Conservation (phyloP, 2,113 vertebrate species). For the Hypocryptadius cinnamomeus region DNA sequence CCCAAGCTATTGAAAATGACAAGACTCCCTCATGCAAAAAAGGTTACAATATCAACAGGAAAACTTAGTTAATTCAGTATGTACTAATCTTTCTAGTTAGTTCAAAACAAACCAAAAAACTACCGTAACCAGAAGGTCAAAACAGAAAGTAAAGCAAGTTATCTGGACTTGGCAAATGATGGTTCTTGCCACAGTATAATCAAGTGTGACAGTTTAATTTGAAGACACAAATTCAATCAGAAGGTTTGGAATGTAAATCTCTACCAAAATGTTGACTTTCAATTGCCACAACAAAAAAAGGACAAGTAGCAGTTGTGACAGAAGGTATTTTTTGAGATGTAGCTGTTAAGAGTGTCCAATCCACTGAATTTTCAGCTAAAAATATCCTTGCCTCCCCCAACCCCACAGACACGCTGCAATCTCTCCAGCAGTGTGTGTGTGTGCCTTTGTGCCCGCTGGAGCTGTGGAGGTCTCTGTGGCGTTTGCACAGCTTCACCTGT, state of each 20-base stretch:
- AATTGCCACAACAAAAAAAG: neutral
- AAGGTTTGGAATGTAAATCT: neutral
- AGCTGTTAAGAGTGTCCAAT: neutral
- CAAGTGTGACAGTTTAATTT: neutral
- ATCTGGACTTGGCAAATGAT: neutral
- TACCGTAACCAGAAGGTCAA: neutral
- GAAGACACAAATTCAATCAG: neutral
- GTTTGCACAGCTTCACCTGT: neutral
- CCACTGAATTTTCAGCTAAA: neutral
- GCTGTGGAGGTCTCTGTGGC: neutral
- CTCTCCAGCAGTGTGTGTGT: neutral
- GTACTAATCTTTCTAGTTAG: neutral
- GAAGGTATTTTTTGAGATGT: neutral
- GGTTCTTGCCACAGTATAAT: neutral
- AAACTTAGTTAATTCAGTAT: neutral
- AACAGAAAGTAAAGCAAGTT: neutral
- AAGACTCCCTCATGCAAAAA: neutral
- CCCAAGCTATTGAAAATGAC: neutral
- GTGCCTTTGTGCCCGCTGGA: neutral
- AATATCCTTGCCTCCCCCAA: neutral
- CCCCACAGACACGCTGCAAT: accelerated
- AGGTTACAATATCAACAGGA: neutral
- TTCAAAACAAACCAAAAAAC: neutral
- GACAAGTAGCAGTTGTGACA: accelerated
- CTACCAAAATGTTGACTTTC: neutral